A percentile compares a stretch with the other conserved stretches of the same genome.
Evolutionary conservation across 2,113 vertebrate genomes (phyloP).

Genomic region (Etia nguti): DNA sequence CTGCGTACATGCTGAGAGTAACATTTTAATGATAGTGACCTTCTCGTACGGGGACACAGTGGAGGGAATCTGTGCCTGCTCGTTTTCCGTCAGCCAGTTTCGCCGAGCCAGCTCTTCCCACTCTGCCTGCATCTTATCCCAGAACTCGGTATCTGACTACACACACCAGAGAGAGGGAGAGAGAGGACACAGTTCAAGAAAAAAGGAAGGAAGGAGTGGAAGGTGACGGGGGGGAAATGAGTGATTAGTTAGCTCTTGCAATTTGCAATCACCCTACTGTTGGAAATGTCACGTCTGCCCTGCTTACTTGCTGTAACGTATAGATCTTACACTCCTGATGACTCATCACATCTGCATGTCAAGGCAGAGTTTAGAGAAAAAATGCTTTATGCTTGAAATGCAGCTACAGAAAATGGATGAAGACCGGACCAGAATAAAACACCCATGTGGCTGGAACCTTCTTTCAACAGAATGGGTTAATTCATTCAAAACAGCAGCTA

Average conservation of each 20-base stretch:
- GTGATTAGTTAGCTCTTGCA: slow-evolving; percentile 19
- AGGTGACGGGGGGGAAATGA: neutral
- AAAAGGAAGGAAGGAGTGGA: neutral
- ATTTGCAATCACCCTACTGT: slow-evolving; percentile 2
- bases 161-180: slow-evolving; percentile 8
- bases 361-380: neutral
- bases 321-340: neutral
- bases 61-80: slow-evolving; percentile 79
- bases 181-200: neutral
- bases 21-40: slow-evolving; percentile 65
- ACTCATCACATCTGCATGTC: slow-evolving; percentile 6
- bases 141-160: slow-evolving; percentile 98
- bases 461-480: neutral
- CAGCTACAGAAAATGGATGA: neutral
- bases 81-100: slow-evolving; percentile 96
- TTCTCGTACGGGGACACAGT: slow-evolving; percentile 90
- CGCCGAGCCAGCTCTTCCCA: slow-evolving; percentile 98
- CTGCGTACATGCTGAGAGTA: neutral
- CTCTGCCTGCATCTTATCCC: slow-evolving; percentile 99
- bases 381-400: neutral
- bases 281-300: slow-evolving; percentile 38
- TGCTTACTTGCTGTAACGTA: neutral
- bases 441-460: neutral
- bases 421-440: neutral
- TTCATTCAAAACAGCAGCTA: neutral